Base-by-base conservation (phyloP, 2,797 vertebrate genomes). In the Bradypodion ventrale region DNA sequence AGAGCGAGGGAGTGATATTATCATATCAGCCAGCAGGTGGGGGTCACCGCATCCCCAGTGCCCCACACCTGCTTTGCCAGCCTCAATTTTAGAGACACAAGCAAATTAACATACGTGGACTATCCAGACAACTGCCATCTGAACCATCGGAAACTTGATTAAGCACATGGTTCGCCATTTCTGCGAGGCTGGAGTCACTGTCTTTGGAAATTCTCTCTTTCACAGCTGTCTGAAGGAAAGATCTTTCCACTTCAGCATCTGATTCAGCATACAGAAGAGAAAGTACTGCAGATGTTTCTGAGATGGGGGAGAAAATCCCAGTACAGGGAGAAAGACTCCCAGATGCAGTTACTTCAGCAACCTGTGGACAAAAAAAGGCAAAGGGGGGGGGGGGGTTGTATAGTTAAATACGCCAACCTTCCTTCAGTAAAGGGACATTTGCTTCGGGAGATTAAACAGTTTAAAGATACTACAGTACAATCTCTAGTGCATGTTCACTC, bases 261-360 rank as follows among this genome's bases (percentile, higher is more conserved):
- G 91, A 83, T n/a, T 90, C 90, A 9, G 94, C 78, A 68, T 85
- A 88, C n/a, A 98, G 84, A 52, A 98, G 1, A 63, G 96, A 96
- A 87, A 99, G 96, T 88, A 98, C 35, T 35, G 96, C 96, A 10
- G 96, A 85, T 23, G 62, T 91, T n/a, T 92, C 84, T 0, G 97
- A 97, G 77, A 97, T 85, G 0, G 97, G 96, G 2, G 97, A 97
- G 40, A 99, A 88, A 80, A 99, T 89, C 8, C 97, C 98, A 0
- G 97, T 96, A 88, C 91, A 83, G 9, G 94, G 85, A 27, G 95
- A 91, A 85, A 94, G 93, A 10, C 90, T 84, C 73, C 96, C 87
- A 44, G 89, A 94, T 7, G 95, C 92, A 82, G 89, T 94, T 12
- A 97, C 91, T 23, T 97, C 97, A 83, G 96, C 97, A 89, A 97